Base-by-base conservation (phyloP, 1,140 invertebrate species). In the Centruroides sculpturatus region DNA sequence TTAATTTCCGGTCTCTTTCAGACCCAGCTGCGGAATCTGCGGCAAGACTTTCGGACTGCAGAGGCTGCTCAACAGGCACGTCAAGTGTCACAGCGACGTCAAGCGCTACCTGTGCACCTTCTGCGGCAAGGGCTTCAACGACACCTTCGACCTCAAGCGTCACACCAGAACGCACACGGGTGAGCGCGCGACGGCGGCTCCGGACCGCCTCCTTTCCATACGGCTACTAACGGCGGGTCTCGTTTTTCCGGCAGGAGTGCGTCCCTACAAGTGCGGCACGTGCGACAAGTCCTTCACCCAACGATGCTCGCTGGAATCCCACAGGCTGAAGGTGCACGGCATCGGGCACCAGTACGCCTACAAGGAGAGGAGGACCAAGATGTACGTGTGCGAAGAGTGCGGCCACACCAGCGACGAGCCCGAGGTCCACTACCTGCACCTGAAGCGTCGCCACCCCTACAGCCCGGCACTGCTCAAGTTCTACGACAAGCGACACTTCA, bases 241-340 rank as follows among this genome's bases (percentile, higher is more conserved):
- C 41, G 8, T 41, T 41, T 41, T 41, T 6, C 41, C 8, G 73
- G 53, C 72, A 88, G 87, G 96, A 62, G 96, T 99, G 0, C 81
- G 95, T 51, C 96, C 96, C 0, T 99, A 99, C 80, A 98, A 98
- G 74, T 99, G 97, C 76, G 91, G 92, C 71, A 79, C 92, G 47
- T 99, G 97, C 73, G 94, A 97, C 70, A 99, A 99, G 76, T 96
- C 93, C 8, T 99, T 99, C 77, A 99, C 97, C n/a, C 97, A 99
- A 77, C 81, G 97, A 71, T 99, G 97, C 75, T 98, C 94, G 3
- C 76, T 99, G 35, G 97, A 99, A 77, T 98, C 94, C 53, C 97
- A 99, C 71, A 92, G 92, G 70, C 80, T 95, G 53, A 99, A 99
- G 77, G 93, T 99, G 12, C 97, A 99, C 72, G 93, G 93, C 49